A percentile compares a stretch with the other conserved stretches of the same genome.
phyloP scores from a whole-genome alignment of 2,797 vertebrate species.

The Hemitrygon akajei region DNA sequence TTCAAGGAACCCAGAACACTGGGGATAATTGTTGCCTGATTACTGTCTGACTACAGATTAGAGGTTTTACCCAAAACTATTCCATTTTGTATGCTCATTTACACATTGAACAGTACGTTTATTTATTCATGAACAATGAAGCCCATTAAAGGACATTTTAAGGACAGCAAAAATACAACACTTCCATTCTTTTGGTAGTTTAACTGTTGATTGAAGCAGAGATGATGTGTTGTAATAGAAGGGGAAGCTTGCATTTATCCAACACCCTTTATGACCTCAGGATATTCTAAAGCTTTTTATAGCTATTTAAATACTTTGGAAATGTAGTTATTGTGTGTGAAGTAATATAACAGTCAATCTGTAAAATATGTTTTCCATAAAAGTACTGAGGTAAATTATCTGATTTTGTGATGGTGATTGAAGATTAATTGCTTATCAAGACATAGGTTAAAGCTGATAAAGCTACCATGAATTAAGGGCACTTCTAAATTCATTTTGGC shows the following conservation, averaged over 20 bases:
- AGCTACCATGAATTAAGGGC: not conserved
- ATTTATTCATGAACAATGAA: constrained; percentile 17
- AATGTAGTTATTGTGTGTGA: not conserved
- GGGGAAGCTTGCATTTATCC: not conserved
- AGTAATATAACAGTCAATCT: not conserved
- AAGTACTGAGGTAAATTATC: not conserved
- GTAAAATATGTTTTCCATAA: not conserved
- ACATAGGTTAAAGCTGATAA: not conserved
- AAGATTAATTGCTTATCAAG: no score
- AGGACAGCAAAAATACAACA: not conserved
- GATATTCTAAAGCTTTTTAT: not conserved
- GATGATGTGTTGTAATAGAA: not conserved
- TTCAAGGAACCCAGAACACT: not conserved
- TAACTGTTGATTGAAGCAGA: constrained; percentile 1
- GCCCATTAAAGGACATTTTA: not conserved
- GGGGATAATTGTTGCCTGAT: not conserved
- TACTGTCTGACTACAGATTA: not conserved
- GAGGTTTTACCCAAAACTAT: not conserved
- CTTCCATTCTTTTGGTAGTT: not conserved
- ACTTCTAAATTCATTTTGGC: not conserved
- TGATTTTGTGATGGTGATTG: not conserved
- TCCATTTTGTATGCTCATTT: not conserved
- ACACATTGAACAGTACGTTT: not conserved
- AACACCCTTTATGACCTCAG: not conserved
- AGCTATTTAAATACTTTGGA: not conserved